Conservation (phyloP, 2,113 vertebrate species). For the Albula goreensis region DNA sequence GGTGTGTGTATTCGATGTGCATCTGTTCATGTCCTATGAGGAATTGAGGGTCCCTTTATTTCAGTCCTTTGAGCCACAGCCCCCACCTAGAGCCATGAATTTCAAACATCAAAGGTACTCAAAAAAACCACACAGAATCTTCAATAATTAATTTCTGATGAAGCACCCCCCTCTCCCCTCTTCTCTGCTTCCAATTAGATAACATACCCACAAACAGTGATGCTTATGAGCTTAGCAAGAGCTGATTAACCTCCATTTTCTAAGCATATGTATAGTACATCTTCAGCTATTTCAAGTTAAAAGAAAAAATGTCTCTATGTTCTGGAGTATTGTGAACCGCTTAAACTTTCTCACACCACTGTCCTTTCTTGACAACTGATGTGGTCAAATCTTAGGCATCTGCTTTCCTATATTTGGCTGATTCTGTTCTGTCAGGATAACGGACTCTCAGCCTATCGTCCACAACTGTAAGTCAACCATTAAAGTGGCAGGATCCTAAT, state of each 20-base stretch:
- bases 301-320: background rate
- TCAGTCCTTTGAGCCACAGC: constrained; percentile 16
- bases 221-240: background rate
- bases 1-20: too few relatives aligned
- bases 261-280: background rate
- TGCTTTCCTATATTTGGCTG: too few relatives aligned
- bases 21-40: background rate
- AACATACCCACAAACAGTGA: background rate
- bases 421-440: too few relatives aligned
- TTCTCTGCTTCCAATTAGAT: background rate
- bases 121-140: background rate
- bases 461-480: too few relatives aligned
- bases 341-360: too few relatives aligned
- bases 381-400: too few relatives aligned
- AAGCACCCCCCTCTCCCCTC: background rate
- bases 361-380: too few relatives aligned
- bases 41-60: background rate
- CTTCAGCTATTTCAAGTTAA: background rate
- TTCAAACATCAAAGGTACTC: constrained; percentile 29
- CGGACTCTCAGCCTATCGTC: too few relatives aligned
- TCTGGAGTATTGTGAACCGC: background rate
- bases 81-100: background rate
- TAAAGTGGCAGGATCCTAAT: too few relatives aligned
- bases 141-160: constrained; percentile 2
- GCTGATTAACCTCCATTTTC: background rate